These are phyloP conservation scores for Eudasyphora cyanicolor DNA, from an alignment of 2,888 invertebrate species.

Conservation along the genomic window DNA sequence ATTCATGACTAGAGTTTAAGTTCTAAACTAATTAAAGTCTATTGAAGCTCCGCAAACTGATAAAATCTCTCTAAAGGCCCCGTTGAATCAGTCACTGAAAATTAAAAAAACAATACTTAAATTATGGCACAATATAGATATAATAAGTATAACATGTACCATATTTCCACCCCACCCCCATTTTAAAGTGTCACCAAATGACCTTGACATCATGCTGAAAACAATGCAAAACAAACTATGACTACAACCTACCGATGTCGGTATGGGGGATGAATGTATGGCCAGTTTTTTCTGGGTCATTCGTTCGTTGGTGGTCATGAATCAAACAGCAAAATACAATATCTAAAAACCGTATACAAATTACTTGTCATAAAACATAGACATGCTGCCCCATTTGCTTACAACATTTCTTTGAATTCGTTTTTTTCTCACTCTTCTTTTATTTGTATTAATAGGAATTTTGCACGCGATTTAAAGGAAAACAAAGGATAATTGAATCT, in stretches of 20 bases:
- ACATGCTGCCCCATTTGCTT: background rate
- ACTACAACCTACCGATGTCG: background rate
- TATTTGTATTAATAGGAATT: constrained; percentile 21
- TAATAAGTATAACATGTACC: background rate
- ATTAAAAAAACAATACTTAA: background rate
- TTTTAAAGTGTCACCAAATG: background rate
- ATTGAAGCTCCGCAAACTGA: too few relatives aligned
- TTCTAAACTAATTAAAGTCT: too few relatives aligned
- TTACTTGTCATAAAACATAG: background rate
- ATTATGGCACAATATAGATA: background rate
- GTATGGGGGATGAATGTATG: background rate
- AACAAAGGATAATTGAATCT: too few relatives aligned
- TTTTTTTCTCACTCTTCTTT: background rate
- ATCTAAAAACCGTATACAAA: background rate
- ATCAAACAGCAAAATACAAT: background rate
- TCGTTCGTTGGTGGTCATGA: background rate
- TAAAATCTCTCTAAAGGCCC: too few relatives aligned
- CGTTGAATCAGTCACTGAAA: background rate
- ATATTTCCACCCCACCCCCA: too few relatives aligned
- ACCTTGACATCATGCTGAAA: background rate
- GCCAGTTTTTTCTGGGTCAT: background rate
- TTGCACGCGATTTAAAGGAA: constrained; percentile 54
- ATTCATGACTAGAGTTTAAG: too few relatives aligned
- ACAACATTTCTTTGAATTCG: background rate
- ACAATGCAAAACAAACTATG: background rate